Evolutionary conservation across 2,888 invertebrate genomes (phyloP), one percentile per base, ranked within the genome.

Genomic region (Micropterix aruncella): DNA sequence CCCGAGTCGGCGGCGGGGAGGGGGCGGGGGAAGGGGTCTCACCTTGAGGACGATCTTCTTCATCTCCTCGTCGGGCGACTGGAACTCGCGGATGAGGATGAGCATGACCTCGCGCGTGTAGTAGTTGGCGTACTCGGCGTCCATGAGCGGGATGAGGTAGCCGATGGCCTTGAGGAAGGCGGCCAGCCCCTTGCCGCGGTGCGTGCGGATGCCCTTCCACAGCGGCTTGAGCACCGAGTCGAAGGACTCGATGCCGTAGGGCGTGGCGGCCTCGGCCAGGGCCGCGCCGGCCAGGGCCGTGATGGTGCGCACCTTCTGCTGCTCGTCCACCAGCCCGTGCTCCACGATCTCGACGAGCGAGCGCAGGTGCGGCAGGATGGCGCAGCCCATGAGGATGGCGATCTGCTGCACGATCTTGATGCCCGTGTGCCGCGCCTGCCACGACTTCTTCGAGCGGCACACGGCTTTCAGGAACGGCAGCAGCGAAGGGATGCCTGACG

Each of bases 321-420:
- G 99, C 56, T 99, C 99, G 60, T 99, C 99, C 1, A 95, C 93
- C 54, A 99, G 66, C 43, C 87, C 97, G 60, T 97, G 96, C 65
- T 99, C 97, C 60, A 99, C 97, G 62, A 99, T 99, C 73, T 99
- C 99, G 5, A 99, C 99, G 46, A 99, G 75, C 41, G 90, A 91
- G 63, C 95, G 94, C 44, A 99, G 74, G 76, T 99, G 99, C 0
- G 99, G 99, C 51, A 99, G 69, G 55, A 99, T 97, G 18, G 99
- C 99, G 61, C 99, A 99, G 4, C 99, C 99, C 96, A 99, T 97
- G 18, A 99, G 73, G 59, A 99, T 99, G 40, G 99, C 95, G 53
- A 99, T 99, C 71, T 99, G 99, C 62, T 99, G 99, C 0, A 99
- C 97, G 59, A 99, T 99, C 71, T 99, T 99, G 49, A 99, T 99